Conservation (phyloP, 2,113 vertebrate genomes). For the Hiodon alosoides region DNA sequence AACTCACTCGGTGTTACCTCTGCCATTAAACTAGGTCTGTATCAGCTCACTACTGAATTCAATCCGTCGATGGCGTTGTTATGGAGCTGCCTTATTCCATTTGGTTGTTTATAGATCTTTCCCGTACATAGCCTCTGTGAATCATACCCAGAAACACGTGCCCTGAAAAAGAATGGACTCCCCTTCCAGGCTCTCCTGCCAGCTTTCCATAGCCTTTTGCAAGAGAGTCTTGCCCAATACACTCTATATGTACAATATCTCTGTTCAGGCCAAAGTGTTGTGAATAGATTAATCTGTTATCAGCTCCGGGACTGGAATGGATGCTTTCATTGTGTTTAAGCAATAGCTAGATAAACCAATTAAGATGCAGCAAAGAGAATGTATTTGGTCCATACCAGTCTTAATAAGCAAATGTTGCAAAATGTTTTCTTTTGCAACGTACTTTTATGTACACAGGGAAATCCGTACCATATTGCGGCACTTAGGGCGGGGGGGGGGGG, state of each 20-base stretch:
- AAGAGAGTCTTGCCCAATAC: slow-evolving; percentile 17
- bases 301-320: slow-evolving; percentile 16
- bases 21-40: no score
- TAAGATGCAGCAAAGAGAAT: background rate
- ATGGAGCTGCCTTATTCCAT: background rate
- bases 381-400: background rate
- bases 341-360: background rate
- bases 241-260: slow-evolving; percentile 13
- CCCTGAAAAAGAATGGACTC: background rate
- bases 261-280: slow-evolving; percentile 17
- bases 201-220: background rate
- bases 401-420: background rate
- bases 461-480: no score
- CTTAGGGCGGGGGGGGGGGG: no score
- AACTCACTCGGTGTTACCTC: no score
- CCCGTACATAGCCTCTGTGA: background rate
- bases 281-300: slow-evolving; percentile 16
- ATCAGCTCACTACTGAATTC: background rate
- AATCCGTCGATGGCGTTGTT: background rate
- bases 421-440: background rate
- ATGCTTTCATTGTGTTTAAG: slow-evolving; percentile 4
- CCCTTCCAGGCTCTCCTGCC: background rate
- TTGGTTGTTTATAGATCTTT: slow-evolving; percentile 3
- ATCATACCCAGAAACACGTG: background rate
- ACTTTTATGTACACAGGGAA: no score